Evolutionary conservation across 2,888 invertebrate species (phyloP).

Genomic region (Hyppa rectilinea): DNA sequence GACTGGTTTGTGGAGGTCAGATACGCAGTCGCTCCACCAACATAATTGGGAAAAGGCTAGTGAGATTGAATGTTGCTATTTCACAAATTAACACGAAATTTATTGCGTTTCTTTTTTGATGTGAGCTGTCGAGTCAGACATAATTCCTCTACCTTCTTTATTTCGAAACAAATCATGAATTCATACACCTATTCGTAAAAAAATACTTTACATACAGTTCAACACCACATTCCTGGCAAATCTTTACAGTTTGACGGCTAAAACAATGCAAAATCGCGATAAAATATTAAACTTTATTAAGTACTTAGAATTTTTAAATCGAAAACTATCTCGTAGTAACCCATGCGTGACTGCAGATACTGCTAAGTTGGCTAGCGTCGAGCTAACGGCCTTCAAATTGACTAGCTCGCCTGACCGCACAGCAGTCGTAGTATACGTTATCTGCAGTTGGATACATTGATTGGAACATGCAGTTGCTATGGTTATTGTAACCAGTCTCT

Average conservation of each 20-base stretch:
- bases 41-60: no score
- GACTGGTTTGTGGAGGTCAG: no score
- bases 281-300: neutral
- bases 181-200: no score
- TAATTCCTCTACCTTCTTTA: neutral
- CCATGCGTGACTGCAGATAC: conserved; percentile 7
- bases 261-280: neutral
- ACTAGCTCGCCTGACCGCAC: conserved; percentile 31
- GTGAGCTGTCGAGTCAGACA: neutral
- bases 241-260: neutral
- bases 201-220: no score
- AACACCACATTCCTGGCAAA: neutral
- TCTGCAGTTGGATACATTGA: conserved; percentile 5
- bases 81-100: neutral
- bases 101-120: neutral
- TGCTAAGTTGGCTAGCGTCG: neutral
- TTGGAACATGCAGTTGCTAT: conserved; percentile 11
- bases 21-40: no score
- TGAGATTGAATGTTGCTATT: no score
- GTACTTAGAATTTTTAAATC: no score
- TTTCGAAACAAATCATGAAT: no score
- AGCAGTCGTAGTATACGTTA: neutral
- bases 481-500: no score
- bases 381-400: conserved; percentile 34
- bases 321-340: neutral